A percentile compares a stretch with the other conserved stretches of the same genome.
Conservation (phyloP, 1,140 invertebrate species). For the Brachionus paranguensis region DNA sequence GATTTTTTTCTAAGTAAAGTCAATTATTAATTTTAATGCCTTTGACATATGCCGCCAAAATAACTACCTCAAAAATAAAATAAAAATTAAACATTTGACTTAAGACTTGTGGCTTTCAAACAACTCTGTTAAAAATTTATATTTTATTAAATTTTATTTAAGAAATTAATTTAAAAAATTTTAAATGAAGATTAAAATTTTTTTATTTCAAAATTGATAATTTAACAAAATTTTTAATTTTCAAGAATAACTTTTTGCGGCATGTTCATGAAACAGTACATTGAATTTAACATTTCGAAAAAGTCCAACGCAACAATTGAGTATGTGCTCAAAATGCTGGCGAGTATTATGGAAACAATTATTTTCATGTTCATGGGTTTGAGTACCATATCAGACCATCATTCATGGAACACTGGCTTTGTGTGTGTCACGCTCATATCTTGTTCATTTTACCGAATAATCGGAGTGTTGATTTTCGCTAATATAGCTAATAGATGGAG, state of each 20-base stretch:
- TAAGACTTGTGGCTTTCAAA: no score
- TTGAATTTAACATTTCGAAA: conserved; percentile 91
- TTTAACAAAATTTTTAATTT: not conserved
- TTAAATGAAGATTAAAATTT: no score
- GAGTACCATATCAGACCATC: conserved; percentile 83
- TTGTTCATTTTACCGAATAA: conserved; percentile 82
- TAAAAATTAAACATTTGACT: no score
- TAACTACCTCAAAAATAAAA: no score
- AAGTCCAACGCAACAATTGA: conserved; percentile 96
- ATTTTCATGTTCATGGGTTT: conserved; percentile 99
- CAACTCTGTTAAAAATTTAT: no score
- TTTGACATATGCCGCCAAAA: no score
- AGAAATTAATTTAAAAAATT: no score
- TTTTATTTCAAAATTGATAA: not conserved
- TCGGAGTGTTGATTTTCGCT: conserved; percentile 75
- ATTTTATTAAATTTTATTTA: no score
- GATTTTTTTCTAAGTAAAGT: no score
- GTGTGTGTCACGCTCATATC: conserved; percentile 85
- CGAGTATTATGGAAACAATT: conserved; percentile 74
- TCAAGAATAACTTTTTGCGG: conserved; percentile 80
- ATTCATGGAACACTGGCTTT: conserved; percentile 92
- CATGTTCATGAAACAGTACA: conserved; percentile 98
- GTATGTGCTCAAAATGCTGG: conserved; percentile 95
- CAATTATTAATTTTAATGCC: no score
- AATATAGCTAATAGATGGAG: conserved; percentile 82